A percentile compares a stretch with the other conserved stretches of the same genome.
These are phyloP conservation scores for Xiphydria camelus DNA, from an alignment of 2,888 invertebrate species.

Conservation along the genomic window DNA sequence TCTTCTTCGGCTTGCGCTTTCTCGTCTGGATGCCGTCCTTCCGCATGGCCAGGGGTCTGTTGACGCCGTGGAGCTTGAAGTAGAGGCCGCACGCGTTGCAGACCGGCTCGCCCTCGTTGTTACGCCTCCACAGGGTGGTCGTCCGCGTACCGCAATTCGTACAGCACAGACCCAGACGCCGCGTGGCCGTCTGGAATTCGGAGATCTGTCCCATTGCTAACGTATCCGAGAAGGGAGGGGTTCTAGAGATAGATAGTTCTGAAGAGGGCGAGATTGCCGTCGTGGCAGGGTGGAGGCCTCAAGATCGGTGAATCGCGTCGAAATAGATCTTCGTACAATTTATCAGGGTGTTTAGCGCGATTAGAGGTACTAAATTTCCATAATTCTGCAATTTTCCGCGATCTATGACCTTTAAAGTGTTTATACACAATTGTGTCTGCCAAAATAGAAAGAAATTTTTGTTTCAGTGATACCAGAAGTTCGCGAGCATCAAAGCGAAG, in stretches of 20 bases:
- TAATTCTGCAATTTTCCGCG: too few species aligned
- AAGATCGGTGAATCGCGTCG: background rate
- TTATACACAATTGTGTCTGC: too few species aligned
- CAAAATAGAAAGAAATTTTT: too few species aligned
- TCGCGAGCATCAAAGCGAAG: too few species aligned
- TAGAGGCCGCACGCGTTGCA: constrained; percentile 98
- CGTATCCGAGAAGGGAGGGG: constrained; percentile 24
- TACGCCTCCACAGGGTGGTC: constrained; percentile 97
- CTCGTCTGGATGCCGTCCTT: constrained; percentile 96
- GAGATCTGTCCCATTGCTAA: constrained; percentile 58
- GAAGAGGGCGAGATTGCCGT: constrained; percentile 15
- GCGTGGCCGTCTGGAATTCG: constrained; percentile 74
- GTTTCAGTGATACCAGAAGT: too few species aligned
- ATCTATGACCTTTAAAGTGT: too few species aligned
- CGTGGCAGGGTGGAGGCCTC: background rate
- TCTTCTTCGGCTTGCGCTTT: constrained; percentile 90
- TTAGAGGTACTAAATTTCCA: too few species aligned
- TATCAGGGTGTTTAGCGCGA: background rate
- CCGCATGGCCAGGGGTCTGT: constrained; percentile 90
- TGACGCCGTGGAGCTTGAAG: constrained; percentile 93
- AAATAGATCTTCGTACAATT: background rate
- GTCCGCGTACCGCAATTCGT: constrained; percentile 97
- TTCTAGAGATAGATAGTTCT: too few species aligned
- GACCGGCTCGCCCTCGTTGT: constrained; percentile 97
- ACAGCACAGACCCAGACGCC: constrained; percentile 89